Percentiles rank a stretch among this genome's conserved stretches.
Evolutionary conservation across 2,888 invertebrate genomes (phyloP).

Genomic region (Cephus pygmeus): DNA sequence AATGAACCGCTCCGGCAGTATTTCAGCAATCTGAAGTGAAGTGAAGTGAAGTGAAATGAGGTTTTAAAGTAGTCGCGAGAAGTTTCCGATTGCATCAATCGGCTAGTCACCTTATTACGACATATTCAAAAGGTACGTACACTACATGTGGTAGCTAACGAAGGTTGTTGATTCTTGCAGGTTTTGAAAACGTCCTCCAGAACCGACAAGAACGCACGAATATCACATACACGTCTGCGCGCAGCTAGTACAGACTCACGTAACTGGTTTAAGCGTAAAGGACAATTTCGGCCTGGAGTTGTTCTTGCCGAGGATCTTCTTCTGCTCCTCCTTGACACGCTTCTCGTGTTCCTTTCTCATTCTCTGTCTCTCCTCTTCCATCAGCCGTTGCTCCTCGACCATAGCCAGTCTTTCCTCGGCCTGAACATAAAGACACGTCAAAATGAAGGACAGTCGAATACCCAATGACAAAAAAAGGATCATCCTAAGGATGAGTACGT

Average conservation of each 20-base stretch:
- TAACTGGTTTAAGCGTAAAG: conserved; percentile 86
- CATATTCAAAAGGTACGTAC: background rate
- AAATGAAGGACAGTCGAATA: background rate
- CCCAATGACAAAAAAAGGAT: background rate
- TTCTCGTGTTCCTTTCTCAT: conserved; percentile 94
- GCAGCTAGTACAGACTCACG: conserved; percentile 67
- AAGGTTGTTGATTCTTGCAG: conserved; percentile 24
- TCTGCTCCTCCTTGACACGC: conserved; percentile 93
- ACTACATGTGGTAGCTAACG: background rate
- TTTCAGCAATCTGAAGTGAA: background rate
- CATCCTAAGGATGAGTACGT: background rate
- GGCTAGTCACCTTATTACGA: background rate
- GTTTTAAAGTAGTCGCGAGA: background rate
- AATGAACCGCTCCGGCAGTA: background rate
- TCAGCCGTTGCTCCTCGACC: conserved; percentile 95
- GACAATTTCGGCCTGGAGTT: conserved; percentile 96
- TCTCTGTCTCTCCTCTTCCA: conserved; percentile 94
- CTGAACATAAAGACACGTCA: conserved; percentile 67
- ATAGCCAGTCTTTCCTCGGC: conserved; percentile 96
- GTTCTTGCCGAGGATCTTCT: conserved; percentile 96
- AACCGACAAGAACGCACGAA: conserved; percentile 46
- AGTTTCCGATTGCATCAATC: background rate
- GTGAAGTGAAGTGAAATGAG: background rate
- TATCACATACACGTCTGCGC: conserved; percentile 49
- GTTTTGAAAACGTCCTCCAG: conserved; percentile 28